These are phyloP conservation scores for Tragelaphus scriptus DNA, from an alignment of 2,113 vertebrate species.

Conservation along the genomic window DNA sequence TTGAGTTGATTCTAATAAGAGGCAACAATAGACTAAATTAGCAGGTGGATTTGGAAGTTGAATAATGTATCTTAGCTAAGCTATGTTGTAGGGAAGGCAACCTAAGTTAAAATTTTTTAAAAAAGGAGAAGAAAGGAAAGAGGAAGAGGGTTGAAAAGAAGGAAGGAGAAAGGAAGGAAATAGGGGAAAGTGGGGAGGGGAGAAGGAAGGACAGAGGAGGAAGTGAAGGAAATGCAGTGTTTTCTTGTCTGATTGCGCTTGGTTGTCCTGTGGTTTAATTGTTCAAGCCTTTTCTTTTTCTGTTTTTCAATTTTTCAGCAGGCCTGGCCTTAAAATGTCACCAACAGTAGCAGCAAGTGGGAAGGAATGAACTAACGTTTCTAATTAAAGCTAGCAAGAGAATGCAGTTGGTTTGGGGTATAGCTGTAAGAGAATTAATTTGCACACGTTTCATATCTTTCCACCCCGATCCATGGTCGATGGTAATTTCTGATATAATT, in stretches of 20 bases:
- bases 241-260: background rate
- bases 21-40: background rate
- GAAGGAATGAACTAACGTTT: slow-evolving; percentile 2
- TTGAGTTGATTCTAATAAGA: background rate
- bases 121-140: background rate
- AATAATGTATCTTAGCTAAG: background rate
- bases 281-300: background rate
- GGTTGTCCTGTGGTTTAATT: background rate
- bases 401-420: background rate
- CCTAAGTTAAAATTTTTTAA: background rate
- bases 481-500: background rate
- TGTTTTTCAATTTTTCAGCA: background rate
- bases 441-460: background rate
- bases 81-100: background rate
- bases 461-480: background rate
- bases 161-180: background rate
- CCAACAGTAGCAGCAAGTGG: background rate
- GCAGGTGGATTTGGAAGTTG: background rate
- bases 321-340: slow-evolving; percentile 7
- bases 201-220: background rate
- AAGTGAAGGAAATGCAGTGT: background rate
- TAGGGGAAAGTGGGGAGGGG: no score
- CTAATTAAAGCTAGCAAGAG: background rate
- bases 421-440: background rate
- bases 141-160: background rate